phyloP scores from a whole-genome alignment of 2,888 invertebrate genomes.

The Arrhopalites spinosus region DNA sequence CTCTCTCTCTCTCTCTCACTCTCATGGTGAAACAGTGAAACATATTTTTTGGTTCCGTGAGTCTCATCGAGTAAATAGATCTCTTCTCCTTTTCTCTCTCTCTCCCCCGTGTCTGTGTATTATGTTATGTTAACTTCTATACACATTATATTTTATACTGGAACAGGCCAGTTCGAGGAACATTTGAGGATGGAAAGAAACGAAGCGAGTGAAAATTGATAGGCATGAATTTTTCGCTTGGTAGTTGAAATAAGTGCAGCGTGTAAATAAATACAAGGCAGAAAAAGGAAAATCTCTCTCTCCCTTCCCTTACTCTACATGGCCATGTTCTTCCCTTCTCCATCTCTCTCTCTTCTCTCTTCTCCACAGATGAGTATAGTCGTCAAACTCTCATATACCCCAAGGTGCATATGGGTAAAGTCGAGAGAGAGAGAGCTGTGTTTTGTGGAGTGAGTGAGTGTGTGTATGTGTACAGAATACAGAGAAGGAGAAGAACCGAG shows the following conservation, averaged over 20 bases:
- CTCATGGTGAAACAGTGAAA: slow-evolving; percentile 34
- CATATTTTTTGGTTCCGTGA: slow-evolving; percentile 37
- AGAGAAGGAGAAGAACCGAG: slow-evolving; percentile 18
- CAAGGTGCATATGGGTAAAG: neutral
- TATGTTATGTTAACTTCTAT: slow-evolving; percentile 34
- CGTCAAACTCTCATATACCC: neutral
- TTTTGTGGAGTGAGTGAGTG: neutral
- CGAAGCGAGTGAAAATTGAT: slow-evolving; percentile 45
- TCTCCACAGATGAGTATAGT: neutral
- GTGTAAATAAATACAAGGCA: slow-evolving; percentile 42
- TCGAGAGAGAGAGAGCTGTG: neutral
- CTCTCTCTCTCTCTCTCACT: slow-evolving; percentile 13
- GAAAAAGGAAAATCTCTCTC: slow-evolving; percentile 33
- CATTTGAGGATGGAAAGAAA: slow-evolving; percentile 37
- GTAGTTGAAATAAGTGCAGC: slow-evolving; percentile 42
- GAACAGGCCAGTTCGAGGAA: slow-evolving; percentile 27
- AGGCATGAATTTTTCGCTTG: slow-evolving; percentile 43
- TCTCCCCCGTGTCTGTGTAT: slow-evolving; percentile 25
- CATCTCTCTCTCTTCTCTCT: too few relatives aligned
- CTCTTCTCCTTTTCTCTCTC: slow-evolving; percentile 23
- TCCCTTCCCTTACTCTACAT: neutral
- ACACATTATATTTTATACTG: slow-evolving; percentile 25
- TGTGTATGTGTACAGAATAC: slow-evolving; percentile 5
- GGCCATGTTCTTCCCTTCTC: neutral
- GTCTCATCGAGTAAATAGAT: slow-evolving; percentile 27